Evolutionary conservation across 1,140 invertebrate genomes (phyloP).

Genomic region (Pantala flavescens): DNA sequence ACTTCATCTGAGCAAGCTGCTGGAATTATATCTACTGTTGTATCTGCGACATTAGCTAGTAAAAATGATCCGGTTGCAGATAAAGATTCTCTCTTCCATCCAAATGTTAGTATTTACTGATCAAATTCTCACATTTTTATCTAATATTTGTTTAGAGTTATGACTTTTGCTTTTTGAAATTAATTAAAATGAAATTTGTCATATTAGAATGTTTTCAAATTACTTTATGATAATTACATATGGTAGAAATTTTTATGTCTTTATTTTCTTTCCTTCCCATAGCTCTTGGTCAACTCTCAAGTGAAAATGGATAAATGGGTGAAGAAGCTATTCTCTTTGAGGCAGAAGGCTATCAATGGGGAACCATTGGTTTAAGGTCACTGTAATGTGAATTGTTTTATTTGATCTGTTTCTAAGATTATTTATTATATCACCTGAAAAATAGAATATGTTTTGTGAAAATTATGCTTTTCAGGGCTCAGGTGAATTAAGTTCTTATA

Average conservation of each 20-base stretch:
- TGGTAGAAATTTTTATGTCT: too few species aligned
- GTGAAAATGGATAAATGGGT: conserved; percentile 38
- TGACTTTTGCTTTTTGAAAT: too few species aligned
- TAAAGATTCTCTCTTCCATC: conserved; percentile 36
- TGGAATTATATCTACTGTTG: conserved; percentile 32
- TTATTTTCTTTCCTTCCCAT: neutral
- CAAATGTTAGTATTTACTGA: conserved; percentile 31
- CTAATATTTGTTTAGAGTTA: neutral
- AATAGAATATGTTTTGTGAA: too few species aligned
- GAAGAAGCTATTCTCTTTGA: conserved; percentile 36
- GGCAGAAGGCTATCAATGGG: conserved; percentile 34
- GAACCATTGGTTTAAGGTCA: conserved; percentile 17
- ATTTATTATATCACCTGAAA: too few species aligned
- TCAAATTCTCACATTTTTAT: neutral
- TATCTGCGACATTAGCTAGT: neutral
- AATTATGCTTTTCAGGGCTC: too few species aligned
- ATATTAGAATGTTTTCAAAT: too few species aligned
- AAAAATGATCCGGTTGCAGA: conserved; percentile 29
- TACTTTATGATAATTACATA: too few species aligned
- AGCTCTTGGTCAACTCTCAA: conserved; percentile 37
- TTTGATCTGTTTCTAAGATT: too few species aligned
- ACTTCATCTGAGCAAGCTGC: conserved; percentile 36
- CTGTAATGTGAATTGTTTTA: too few species aligned
- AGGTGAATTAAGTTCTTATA: too few species aligned
- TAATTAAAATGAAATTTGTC: too few species aligned